Conservation (phyloP, 2,113 vertebrate species). For the Protobothrops mucrosquamatus region DNA sequence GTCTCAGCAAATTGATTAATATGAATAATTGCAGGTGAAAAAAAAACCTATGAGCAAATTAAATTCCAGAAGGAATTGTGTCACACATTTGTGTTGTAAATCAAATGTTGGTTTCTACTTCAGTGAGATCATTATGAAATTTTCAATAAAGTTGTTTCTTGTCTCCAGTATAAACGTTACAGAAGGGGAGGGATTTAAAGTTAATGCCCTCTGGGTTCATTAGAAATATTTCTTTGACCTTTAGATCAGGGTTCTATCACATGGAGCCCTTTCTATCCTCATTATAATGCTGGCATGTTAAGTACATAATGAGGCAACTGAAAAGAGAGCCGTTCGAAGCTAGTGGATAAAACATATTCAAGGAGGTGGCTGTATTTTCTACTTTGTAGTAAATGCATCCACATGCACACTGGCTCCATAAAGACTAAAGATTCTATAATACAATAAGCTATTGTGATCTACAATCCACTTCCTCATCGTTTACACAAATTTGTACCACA, state of each 20-base stretch:
- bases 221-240: constrained; percentile 45
- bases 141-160: constrained; percentile 66
- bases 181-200: constrained; percentile 34
- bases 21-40: constrained; percentile 49
- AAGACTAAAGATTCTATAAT: not conserved
- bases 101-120: constrained; percentile 62
- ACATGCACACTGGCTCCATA: not conserved
- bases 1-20: constrained; percentile 58
- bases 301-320: constrained; percentile 25
- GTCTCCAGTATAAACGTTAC: constrained; percentile 62
- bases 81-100: constrained; percentile 57
- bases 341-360: constrained; percentile 24
- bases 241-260: constrained; percentile 25
- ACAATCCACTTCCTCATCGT: not conserved
- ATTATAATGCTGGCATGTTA: constrained; percentile 45
- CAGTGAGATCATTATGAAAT: constrained; percentile 64
- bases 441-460: not conserved
- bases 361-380: constrained; percentile 21
- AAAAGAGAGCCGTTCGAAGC: constrained; percentile 23
- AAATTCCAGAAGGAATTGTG: constrained; percentile 63
- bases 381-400: constrained; percentile 17
- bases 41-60: constrained; percentile 49
- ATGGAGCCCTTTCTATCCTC: constrained; percentile 36
- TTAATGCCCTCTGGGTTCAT: constrained; percentile 40
- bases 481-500: not conserved